Conservation (phyloP, 1,140 invertebrate species). For the Neodiprion fabricii region DNA sequence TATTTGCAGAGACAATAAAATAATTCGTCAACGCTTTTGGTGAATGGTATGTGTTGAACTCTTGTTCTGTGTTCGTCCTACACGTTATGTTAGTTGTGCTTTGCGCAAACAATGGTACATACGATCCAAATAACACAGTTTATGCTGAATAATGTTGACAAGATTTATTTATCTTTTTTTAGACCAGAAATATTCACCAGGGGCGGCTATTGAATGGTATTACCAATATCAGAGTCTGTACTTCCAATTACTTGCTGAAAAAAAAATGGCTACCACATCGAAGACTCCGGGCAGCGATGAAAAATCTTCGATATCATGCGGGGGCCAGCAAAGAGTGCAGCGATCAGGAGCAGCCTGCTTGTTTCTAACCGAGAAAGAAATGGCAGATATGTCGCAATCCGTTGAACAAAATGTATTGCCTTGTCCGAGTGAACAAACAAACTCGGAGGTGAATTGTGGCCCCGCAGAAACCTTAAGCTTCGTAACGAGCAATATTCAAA, state of each 20-base stretch:
- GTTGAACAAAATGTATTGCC: background rate
- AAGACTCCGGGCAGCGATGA: background rate
- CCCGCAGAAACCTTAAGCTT: background rate
- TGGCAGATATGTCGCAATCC: background rate
- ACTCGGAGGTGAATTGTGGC: background rate
- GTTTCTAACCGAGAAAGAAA: background rate
- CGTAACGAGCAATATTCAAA: conserved; percentile 10
- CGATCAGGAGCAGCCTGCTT: conserved; percentile 7
- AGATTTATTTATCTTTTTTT: conserved; percentile 40
- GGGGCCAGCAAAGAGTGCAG: background rate
- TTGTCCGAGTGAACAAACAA: background rate
- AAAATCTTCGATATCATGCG: conserved; percentile 3
- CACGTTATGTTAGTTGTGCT: conserved; percentile 1
- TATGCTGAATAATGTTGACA: background rate
- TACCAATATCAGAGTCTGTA: conserved; percentile 49
- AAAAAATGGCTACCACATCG: conserved; percentile 28
- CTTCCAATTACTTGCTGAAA: conserved; percentile 42
- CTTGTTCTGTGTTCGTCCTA: conserved; percentile 12
- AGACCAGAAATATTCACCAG: conserved; percentile 39
- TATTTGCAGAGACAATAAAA: too few species aligned
- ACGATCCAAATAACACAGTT: background rate
- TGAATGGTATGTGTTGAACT: conserved; percentile 16
- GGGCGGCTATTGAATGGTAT: conserved; percentile 41
- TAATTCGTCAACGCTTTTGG: background rate
- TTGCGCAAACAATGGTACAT: background rate